Evolutionary conservation across 1,140 invertebrate genomes (phyloP).

Genomic region (Campoletis sonorensis): DNA sequence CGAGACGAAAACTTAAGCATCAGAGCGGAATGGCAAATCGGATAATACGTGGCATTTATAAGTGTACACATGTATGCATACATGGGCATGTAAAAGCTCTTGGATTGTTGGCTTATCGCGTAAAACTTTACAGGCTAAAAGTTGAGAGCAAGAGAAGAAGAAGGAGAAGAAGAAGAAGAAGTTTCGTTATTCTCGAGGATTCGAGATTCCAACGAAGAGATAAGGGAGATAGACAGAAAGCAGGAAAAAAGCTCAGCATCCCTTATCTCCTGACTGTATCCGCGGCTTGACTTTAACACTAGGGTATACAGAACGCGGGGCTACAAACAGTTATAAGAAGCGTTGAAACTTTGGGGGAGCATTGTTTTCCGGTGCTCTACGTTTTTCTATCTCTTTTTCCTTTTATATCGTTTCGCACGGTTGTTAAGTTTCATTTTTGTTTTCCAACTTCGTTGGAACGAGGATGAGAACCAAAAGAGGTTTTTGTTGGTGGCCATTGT

Average conservation of each 20-base stretch:
- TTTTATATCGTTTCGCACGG: not conserved
- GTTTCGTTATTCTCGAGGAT: constrained; percentile 23
- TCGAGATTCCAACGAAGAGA: not conserved
- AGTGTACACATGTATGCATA: not conserved
- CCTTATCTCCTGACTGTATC: constrained; percentile 26
- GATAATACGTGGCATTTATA: not conserved
- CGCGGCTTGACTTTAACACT: constrained; percentile 14
- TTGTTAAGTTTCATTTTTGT: not conserved
- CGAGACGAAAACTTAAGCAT: constrained; percentile 16
- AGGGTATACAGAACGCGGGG: not conserved
- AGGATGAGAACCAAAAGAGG: not conserved
- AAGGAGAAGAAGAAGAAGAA: no score
- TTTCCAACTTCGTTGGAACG: not conserved
- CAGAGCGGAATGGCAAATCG: not conserved
- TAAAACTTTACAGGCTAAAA: constrained; percentile 19
- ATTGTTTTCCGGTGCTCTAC: not conserved
- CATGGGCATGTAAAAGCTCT: constrained; percentile 20
- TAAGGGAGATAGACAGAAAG: not conserved
- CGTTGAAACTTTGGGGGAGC: constrained; percentile 17
- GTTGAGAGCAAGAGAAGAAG: constrained; percentile 15
- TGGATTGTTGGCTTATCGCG: constrained; percentile 1
- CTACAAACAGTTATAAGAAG: constrained; percentile 7
- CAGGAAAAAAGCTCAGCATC: constrained; percentile 3
- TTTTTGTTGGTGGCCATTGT: not conserved
- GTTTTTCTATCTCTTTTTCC: not conserved